These are phyloP conservation scores for Alectura lathami DNA, from an alignment of 2,113 vertebrate genomes.

Conservation along the genomic window DNA sequence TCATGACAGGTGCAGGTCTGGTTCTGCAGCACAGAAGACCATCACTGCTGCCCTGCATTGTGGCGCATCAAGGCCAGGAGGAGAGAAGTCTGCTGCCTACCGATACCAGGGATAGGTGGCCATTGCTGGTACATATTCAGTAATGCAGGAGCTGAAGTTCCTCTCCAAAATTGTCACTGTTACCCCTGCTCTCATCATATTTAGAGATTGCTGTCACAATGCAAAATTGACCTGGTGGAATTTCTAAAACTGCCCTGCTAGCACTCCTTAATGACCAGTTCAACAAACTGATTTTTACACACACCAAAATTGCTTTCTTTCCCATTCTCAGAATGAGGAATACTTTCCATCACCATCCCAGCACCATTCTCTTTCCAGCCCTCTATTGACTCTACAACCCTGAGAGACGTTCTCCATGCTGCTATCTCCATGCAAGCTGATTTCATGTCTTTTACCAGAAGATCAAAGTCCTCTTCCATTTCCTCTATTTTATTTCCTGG, in stretches of 20 bases:
- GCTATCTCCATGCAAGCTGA: not conserved
- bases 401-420: not conserved
- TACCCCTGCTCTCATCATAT: not conserved
- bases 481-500: not conserved
- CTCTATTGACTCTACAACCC: accelerated
- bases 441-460: not conserved
- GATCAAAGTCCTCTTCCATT: not conserved
- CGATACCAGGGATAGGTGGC: not conserved
- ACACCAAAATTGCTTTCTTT: not conserved
- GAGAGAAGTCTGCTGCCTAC: not conserved
- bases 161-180: not conserved
- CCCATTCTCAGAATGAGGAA: not conserved
- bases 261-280: not conserved
- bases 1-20: accelerated
- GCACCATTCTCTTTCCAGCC: not conserved
- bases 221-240: not conserved
- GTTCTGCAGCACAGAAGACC: not conserved
- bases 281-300: not conserved
- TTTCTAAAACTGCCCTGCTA: not conserved
- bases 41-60: not conserved
- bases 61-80: not conserved
- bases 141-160: not conserved
- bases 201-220: not conserved
- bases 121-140: not conserved
- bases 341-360: not conserved